Evolutionary conservation across 1,140 invertebrate genomes (phyloP).

Genomic region (Theocolax elegans): DNA sequence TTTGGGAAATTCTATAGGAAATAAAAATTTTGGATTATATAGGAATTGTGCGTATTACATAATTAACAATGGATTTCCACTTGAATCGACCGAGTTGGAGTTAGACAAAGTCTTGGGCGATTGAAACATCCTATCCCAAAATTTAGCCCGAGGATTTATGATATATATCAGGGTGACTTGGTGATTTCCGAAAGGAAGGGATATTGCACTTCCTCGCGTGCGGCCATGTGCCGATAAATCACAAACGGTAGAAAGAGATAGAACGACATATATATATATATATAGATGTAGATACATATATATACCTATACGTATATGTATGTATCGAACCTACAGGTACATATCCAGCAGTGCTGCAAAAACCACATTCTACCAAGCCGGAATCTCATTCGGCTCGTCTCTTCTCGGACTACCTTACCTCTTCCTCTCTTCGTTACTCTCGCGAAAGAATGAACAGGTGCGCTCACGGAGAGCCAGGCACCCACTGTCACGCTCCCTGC

Average conservation of each 20-base stretch:
- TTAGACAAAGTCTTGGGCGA: background rate
- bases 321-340: too few species aligned
- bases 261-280: background rate
- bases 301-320: too few species aligned
- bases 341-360: slow-evolving; percentile 29
- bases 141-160: background rate
- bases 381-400: slow-evolving; percentile 43
- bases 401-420: slow-evolving; percentile 23
- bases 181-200: slow-evolving; percentile 28
- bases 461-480: slow-evolving; percentile 58
- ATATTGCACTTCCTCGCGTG: slow-evolving; percentile 1
- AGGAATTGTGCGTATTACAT: too few species aligned
- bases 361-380: slow-evolving; percentile 24
- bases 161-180: background rate
- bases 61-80: too few species aligned
- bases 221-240: slow-evolving; percentile 47
- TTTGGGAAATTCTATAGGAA: too few species aligned
- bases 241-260: slow-evolving; percentile 8
- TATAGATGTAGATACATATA: too few species aligned
- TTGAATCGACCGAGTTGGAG: too few species aligned
- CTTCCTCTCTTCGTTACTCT: slow-evolving; percentile 8
- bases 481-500: slow-evolving; percentile 66
- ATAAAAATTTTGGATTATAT: too few species aligned
- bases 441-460: slow-evolving; percentile 63
- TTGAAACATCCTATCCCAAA: slow-evolving; percentile 14